phyloP scores from a whole-genome alignment of 2,888 invertebrate species.

The Drosophila meridionalis region DNA sequence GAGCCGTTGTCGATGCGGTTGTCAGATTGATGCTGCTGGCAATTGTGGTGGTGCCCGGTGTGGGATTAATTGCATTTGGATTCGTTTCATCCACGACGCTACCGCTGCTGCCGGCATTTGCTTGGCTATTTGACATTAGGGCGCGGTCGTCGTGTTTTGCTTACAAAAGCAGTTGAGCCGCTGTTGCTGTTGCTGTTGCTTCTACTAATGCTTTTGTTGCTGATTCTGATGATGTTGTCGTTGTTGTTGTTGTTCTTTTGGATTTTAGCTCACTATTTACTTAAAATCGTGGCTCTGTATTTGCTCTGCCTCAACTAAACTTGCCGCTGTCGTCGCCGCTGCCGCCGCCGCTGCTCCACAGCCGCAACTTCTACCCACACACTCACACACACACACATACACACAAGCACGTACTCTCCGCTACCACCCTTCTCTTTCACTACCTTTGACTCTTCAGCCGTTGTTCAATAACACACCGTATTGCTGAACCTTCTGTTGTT shows the following conservation, averaged over 20 bases:
- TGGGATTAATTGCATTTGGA: conserved; percentile 54
- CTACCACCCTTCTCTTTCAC: conserved; percentile 51
- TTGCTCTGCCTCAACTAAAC: conserved; percentile 57
- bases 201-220: conserved; percentile 33
- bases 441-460: conserved; percentile 58
- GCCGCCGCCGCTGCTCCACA: conserved; percentile 55
- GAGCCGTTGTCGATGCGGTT: conserved; percentile 29
- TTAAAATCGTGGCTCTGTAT: conserved; percentile 36
- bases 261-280: conserved; percentile 33
- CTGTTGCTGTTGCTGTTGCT: conserved; percentile 58
- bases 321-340: conserved; percentile 41
- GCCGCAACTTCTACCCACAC: conserved; percentile 69
- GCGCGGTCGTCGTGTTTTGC: conserved; percentile 70
- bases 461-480: conserved; percentile 68
- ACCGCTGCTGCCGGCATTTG: conserved; percentile 79
- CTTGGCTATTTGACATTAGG: conserved; percentile 84
- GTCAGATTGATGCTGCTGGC: conserved; percentile 44
- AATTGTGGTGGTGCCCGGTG: conserved; percentile 37
- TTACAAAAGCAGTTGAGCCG: conserved; percentile 65
- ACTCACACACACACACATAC: conserved; percentile 43
- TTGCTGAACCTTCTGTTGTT: conserved; percentile 43
- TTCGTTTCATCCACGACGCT: conserved; percentile 75
- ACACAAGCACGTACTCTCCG: conserved; percentile 45
- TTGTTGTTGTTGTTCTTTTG: conserved; percentile 37
- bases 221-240: neutral